phyloP scores from a whole-genome alignment of 2,797 vertebrate species.

The Lemur catta region DNA sequence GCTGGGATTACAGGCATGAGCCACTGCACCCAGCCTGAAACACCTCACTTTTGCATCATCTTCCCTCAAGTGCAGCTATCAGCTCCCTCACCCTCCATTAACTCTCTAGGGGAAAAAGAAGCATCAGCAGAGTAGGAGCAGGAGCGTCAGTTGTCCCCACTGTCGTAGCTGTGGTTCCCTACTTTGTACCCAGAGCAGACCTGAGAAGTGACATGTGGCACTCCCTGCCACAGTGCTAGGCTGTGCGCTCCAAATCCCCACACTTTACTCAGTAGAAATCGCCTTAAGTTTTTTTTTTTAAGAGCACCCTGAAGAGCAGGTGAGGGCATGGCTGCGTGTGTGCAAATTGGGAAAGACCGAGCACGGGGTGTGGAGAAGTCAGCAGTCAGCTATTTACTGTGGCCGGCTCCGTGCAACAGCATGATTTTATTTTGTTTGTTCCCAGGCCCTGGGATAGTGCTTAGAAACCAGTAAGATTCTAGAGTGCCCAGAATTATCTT shows the following conservation, averaged over 20 bases:
- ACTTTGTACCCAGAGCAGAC: not conserved
- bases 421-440: not conserved
- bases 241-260: not conserved
- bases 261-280: not conserved
- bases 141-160: accelerated
- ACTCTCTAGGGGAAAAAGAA: no score
- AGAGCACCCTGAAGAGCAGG: not conserved
- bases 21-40: no score
- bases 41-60: not conserved
- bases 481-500: not conserved
- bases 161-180: accelerated
- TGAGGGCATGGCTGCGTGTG: not conserved
- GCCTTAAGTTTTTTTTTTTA: not conserved
- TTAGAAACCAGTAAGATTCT: not conserved
- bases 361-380: not conserved
- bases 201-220: not conserved
- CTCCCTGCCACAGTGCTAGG: accelerated
- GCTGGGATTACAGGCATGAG: no score
- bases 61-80: not conserved
- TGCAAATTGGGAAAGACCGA: not conserved
- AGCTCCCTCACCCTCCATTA: not conserved
- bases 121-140: accelerated
- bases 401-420: not conserved
- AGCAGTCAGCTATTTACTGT: accelerated
- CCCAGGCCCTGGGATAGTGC: not conserved